Evolutionary conservation across 30 jellyfish, hydroid and myxozoan genomes (phyloP), one percentile per base, ranked within the genome.

Genomic region (Hydractinia symbiolongicarpus): DNA sequence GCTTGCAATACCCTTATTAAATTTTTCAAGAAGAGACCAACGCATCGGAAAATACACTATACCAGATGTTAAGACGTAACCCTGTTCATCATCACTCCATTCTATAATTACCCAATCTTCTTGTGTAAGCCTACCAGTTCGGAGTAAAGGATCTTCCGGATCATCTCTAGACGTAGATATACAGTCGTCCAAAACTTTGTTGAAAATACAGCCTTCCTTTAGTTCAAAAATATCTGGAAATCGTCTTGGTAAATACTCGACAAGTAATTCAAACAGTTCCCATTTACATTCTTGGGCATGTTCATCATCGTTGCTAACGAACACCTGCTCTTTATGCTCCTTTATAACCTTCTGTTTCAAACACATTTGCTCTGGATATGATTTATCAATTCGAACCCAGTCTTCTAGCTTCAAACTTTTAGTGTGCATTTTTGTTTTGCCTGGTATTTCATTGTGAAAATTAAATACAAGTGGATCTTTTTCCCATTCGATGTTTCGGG

Each of bases 41-140:
- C 96, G 83, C 96, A 89, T 89, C 53, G 96, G 96, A 77, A 89
- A 89, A 81, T 80, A 89, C 11, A 89, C 90, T 40, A 89, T 70
- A 15, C 96, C 96, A 14, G 96, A 88, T 0, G 94, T 89, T 58
- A 89, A 70, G 53, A 83, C 81, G 70, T 89, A 89, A 66, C 83
- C 86, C 17, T 79, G 88, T 49, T 16, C 54, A 5, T 68, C 82
- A 49, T 89, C 96, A 62, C 81, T 90, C 91, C 88, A 89, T 68
- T 89, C 96, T 54, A 89, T 50, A 49, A 89, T 76, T 20, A 80
- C 90, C 96, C 96, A 89, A 72, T 89, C 96, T 54, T 89, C 96
- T 79, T 89, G 96, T 17, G 96, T 83, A 61, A 89, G 82, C 17
- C 78, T 79, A 4, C 94, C 90, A 9, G 90, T 88, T n/a, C 96